Conservation (phyloP, 2,113 vertebrate species). For the Todiramphus chloris region DNA sequence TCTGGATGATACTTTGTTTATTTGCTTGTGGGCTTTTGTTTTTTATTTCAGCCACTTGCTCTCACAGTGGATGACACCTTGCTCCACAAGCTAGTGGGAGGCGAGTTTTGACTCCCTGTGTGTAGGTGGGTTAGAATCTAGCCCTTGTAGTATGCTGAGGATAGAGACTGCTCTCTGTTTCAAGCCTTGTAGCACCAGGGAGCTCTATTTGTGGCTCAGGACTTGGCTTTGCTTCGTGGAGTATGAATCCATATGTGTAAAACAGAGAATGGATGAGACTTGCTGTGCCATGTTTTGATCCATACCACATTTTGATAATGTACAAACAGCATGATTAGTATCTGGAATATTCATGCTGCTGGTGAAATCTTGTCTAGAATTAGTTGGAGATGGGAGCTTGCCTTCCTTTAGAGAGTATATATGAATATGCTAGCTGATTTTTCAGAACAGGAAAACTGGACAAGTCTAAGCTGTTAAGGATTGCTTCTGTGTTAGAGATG, state of each 20-base stretch:
- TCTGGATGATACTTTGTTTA: neutral
- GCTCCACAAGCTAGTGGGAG: neutral
- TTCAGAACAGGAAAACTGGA: neutral
- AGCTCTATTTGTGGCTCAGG: neutral
- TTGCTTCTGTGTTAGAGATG: neutral
- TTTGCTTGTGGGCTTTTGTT: neutral
- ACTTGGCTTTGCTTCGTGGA: neutral
- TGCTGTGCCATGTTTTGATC: neutral
- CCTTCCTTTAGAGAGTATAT: neutral
- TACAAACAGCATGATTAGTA: neutral
- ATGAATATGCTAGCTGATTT: neutral
- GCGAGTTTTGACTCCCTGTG: neutral
- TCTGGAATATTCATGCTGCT: neutral
- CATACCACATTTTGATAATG: neutral
- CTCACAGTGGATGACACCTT: neutral
- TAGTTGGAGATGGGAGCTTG: neutral
- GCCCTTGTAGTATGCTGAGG: neutral
- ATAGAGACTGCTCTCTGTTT: neutral
- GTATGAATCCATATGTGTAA: neutral
- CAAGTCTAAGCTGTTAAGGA: neutral
- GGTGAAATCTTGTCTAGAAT: neutral
- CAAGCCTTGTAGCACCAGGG: neutral
- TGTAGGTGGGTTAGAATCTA: conserved; percentile 26
- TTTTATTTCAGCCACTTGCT: neutral
- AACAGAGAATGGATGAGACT: neutral